A percentile compares a stretch with the other conserved stretches of the same genome.
These are phyloP conservation scores for Spinus olivaceus DNA, from an alignment of 2,797 vertebrate species.

Conservation along the genomic window DNA sequence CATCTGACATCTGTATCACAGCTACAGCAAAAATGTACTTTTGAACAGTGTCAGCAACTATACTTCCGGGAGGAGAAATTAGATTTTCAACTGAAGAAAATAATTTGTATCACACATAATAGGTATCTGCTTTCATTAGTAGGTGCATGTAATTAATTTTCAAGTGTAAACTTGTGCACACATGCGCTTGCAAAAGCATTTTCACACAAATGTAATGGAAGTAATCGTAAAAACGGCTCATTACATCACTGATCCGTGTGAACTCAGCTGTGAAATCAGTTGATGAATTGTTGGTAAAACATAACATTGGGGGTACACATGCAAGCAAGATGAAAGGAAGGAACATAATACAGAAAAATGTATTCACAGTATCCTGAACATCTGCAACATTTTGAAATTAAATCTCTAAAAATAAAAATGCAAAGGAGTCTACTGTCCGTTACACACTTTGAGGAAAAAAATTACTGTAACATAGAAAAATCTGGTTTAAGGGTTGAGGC, in stretches of 20 bases:
- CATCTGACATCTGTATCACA: slow-evolving; percentile 23
- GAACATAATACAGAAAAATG: slow-evolving; percentile 28
- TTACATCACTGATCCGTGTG: slow-evolving; percentile 65
- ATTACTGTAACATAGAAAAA: neutral
- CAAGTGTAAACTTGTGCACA: slow-evolving; percentile 21
- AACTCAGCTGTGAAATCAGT: slow-evolving; percentile 65
- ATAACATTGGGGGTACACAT: slow-evolving; percentile 29
- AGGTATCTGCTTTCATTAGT: slow-evolving; percentile 21
- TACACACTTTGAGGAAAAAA: neutral
- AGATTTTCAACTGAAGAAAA: neutral
- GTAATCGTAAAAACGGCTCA: slow-evolving; percentile 20
- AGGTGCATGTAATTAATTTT: slow-evolving; percentile 27
- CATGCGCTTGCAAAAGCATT: slow-evolving; percentile 44
- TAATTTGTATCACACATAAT: neutral
- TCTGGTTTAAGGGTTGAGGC: neutral
- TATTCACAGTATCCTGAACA: slow-evolving; percentile 4
- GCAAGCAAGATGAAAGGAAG: slow-evolving; percentile 57
- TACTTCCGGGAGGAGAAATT: neutral
- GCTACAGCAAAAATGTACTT: slow-evolving; percentile 19
- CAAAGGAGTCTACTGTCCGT: neutral
- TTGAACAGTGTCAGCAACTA: neutral
- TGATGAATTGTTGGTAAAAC: slow-evolving; percentile 48
- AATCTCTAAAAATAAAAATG: neutral
- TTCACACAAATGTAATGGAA: slow-evolving; percentile 21
- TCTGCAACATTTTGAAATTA: neutral